Evolutionary conservation across 2,888 invertebrate genomes (phyloP).

Genomic region (Therioaphis trifolii): DNA sequence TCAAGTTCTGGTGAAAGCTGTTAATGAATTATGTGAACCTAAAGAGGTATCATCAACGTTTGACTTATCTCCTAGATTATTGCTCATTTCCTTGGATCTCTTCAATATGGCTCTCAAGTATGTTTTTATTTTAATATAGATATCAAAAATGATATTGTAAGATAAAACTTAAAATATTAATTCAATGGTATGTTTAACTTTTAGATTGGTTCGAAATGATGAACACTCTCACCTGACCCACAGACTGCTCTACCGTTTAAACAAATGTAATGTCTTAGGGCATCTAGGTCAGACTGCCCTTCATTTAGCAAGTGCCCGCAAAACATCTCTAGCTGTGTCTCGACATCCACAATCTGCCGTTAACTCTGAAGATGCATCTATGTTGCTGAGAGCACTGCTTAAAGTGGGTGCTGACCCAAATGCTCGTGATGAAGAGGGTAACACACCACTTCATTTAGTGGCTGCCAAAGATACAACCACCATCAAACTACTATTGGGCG

Average conservation of each 20-base stretch:
- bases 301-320: conserved; percentile 87
- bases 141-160: neutral
- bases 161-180: neutral
- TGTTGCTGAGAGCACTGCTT: conserved; percentile 76
- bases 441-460: conserved; percentile 88
- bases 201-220: conserved; percentile 67
- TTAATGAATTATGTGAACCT: conserved; percentile 74
- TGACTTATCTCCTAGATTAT: conserved; percentile 53
- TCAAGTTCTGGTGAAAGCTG: conserved; percentile 66
- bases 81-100: conserved; percentile 62
- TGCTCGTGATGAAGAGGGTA: conserved; percentile 83
- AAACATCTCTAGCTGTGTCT: conserved; percentile 75
- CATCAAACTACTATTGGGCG: conserved; percentile 75
- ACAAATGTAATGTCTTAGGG: conserved; percentile 74
- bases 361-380: conserved; percentile 78
- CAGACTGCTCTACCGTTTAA: conserved; percentile 63
- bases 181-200: neutral
- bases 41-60: conserved; percentile 68
- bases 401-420: conserved; percentile 86
- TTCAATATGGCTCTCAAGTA: conserved; percentile 60
- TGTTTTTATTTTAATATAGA: conserved; percentile 68
- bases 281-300: conserved; percentile 78
- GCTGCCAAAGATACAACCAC: conserved; percentile 78
- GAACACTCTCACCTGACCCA: conserved; percentile 67
- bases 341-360: conserved; percentile 77